Base-by-base conservation (phyloP, 1,140 invertebrate genomes). In the Trinorchestia longiramus region DNA sequence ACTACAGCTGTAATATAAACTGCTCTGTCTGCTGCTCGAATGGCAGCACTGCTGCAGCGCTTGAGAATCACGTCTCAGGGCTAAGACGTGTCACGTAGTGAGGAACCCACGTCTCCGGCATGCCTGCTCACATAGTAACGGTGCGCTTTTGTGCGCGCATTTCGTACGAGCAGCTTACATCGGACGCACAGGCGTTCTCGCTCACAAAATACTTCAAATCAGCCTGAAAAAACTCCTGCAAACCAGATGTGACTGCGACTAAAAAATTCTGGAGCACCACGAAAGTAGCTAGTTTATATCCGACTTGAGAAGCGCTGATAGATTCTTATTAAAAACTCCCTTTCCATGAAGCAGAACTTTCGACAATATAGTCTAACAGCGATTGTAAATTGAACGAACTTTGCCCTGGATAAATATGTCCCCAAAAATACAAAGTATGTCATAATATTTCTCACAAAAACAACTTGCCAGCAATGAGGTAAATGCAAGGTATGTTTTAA, bases 111-210 rank as follows among this genome's bases (percentile, higher is more conserved):
- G 47, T 53, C 47, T 53, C 19, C 88, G 6, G 92, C 92, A 90
- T 42, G 88, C 88, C 88, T 90, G 92, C 92, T 94, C 92, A 94
- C 92, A 94, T 94, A n/a, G 23, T 94, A 94, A 94, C 92, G 92
- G 92, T 94, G 92, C 43, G n/a, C 43, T 94, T 94, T 94, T 94
- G 92, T 94, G 92, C 92, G 92, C 92, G 19, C 92, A 94, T 94
- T 94, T 94, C 40, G 36, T 94, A 47, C 44, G 92, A 94, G 92
- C 92, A 1, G 92, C 92, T 43, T 17, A 40, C 43, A 94, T 94
- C 92, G 44, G 92, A 94, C 92, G 92, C 92, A 44, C 92, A 47
- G 92, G 92, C 44, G 92, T n/a, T 23, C 43, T 47, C 92, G 44
- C 92, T 90, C 88, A 90, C 88, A 90, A 90, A 42, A 90, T 36